Conservation (phyloP, 2,797 vertebrate genomes). For the Harpagifer antarcticus region DNA sequence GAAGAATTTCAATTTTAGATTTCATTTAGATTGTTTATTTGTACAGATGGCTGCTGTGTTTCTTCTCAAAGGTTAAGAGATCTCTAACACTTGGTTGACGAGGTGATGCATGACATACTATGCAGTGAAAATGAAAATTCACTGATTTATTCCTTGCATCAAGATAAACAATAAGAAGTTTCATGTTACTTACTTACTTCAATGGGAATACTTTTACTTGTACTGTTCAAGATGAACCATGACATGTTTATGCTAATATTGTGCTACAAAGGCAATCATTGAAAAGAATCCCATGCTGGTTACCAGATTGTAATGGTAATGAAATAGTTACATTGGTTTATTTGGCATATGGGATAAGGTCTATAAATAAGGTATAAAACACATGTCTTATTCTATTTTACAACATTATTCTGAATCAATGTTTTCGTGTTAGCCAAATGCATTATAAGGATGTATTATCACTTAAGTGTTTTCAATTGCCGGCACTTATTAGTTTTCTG, state of each 20-base stretch:
- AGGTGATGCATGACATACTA: neutral
- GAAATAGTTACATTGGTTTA: neutral
- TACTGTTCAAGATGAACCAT: neutral
- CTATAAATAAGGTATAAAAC: no score
- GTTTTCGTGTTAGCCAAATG: neutral
- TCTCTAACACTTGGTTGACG: neutral
- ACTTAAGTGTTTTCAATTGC: neutral
- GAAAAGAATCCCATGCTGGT: neutral
- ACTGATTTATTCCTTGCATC: slow-evolving; percentile 3
- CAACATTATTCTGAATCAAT: neutral
- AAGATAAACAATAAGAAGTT: neutral
- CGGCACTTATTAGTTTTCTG: neutral
- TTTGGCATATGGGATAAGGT: neutral
- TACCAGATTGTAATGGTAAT: neutral
- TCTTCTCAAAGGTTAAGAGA: slow-evolving; percentile 8
- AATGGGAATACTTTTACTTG: neutral
- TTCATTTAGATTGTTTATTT: slow-evolving; percentile 18
- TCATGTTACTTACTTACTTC: neutral
- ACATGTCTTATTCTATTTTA: neutral
- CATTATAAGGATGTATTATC: neutral
- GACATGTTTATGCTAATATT: neutral
- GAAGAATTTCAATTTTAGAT: neutral
- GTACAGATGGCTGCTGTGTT: neutral
- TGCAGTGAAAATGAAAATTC: neutral
- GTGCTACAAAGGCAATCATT: neutral